Conservation (phyloP, 2,888 invertebrate genomes). For the Morpho helenor region DNA sequence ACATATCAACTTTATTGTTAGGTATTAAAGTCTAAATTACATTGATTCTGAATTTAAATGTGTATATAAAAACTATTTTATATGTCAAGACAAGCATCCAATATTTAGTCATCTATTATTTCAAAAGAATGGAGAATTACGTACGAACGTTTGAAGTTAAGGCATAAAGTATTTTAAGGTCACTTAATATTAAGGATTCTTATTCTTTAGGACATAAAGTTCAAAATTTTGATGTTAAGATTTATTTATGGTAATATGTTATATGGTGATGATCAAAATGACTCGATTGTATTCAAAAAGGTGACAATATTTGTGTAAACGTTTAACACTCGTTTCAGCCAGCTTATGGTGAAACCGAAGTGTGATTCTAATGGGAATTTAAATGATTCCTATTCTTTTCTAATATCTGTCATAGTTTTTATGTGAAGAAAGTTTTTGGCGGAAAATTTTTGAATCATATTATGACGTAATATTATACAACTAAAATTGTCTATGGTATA, state of each 20-base stretch:
- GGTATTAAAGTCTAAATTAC: constrained; percentile 18
- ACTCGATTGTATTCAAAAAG: constrained; percentile 67
- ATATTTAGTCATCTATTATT: constrained; percentile 43
- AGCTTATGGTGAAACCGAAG: constrained; percentile 66
- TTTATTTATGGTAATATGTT: constrained; percentile 4
- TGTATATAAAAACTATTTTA: not conserved
- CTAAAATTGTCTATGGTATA: too few relatives aligned
- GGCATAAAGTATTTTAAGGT: not conserved
- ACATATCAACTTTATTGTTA: not conserved
- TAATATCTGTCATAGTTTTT: not conserved
- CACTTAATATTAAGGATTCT: not conserved
- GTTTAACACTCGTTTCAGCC: constrained; percentile 60
- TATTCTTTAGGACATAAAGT: constrained; percentile 5
- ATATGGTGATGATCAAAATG: constrained; percentile 47
- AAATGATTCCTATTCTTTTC: constrained; percentile 58
- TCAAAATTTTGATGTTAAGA: not conserved
- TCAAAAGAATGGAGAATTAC: constrained; percentile 39
- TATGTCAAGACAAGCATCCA: constrained; percentile 31
- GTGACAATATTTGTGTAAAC: constrained; percentile 69
- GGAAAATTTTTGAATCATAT: not conserved
- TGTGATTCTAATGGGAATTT: constrained; percentile 55
- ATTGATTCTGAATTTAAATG: not conserved
- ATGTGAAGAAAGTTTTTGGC: not conserved
- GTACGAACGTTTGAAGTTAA: constrained; percentile 17
- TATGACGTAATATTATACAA: not conserved